phyloP scores from a whole-genome alignment of 1,140 invertebrate species.

The Ptiloglossa arizonensis region DNA sequence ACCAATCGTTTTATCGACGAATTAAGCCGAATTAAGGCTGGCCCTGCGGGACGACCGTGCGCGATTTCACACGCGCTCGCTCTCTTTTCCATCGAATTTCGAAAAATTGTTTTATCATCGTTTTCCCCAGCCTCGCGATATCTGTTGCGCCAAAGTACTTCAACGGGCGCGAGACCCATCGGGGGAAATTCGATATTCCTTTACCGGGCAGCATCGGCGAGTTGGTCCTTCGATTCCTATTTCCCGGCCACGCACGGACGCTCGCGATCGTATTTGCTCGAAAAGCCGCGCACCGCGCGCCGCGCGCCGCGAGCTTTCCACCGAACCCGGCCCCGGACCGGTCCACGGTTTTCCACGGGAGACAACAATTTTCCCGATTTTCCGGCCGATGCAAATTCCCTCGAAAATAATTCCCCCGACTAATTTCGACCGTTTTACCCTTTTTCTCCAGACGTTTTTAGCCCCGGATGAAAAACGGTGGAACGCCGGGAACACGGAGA shows the following conservation, averaged over 20 bases:
- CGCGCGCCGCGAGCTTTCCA: too few relatives aligned
- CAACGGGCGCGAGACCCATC: constrained; percentile 9
- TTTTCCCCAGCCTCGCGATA: constrained; percentile 14
- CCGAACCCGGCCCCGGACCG: too few relatives aligned
- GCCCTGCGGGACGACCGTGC: constrained; percentile 41
- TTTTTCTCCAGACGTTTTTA: background rate
- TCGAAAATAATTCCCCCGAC: constrained; percentile 35
- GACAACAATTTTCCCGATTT: constrained; percentile 34
- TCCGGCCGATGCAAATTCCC: background rate
- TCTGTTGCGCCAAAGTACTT: constrained; percentile 28
- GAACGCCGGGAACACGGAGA: background rate
- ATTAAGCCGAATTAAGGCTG: constrained; percentile 56
- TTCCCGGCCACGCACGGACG: background rate
- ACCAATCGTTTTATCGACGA: constrained; percentile 57
- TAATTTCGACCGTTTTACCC: constrained; percentile 15
- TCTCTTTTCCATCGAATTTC: constrained; percentile 44
- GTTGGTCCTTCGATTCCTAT: constrained; percentile 7
- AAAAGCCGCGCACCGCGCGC: too few relatives aligned
- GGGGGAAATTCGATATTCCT: constrained; percentile 30
- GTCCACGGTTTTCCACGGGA: background rate
- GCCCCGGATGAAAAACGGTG: background rate
- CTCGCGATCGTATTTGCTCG: background rate
- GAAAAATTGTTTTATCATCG: constrained; percentile 56
- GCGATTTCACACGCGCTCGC: constrained; percentile 29
- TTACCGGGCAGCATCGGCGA: background rate